Evolutionary conservation across 92 coral and sea anemone genomes (phyloP), one percentile per base, ranked within the genome.

Genomic region (Epizoanthus stellaris): DNA sequence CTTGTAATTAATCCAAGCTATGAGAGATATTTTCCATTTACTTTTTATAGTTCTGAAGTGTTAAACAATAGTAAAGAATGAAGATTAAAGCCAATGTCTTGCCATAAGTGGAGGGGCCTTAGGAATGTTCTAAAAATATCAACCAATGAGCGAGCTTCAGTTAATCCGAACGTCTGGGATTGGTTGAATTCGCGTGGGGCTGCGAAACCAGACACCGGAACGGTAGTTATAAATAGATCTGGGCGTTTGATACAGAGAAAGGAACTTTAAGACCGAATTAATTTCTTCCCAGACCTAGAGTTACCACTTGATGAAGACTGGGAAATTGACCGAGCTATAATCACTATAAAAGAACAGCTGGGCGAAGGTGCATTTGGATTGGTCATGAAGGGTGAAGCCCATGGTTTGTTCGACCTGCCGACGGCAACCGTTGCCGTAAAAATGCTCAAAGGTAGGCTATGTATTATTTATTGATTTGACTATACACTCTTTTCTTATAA

Each of bases 331-430:
- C 89, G 98, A 80, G 80, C 91, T 84, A 92, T 89, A 67, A 89
- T 97, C 30, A 86, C 94, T 3, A 84, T 97, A 74, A 92, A 91
- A 58, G 98, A 95, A 42, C 98, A 90, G 82, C 92, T 97, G 30
- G 99, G 99, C 4, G 99, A 97, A 81, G 99, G 99, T 13, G 99
- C 99, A 2, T 97, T 97, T 70, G 99, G 99, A 17, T 65, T 97
- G 82, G 99, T 97, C 7, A 95, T 97, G 98, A 95, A 95, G 76
- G 99, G 92, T 7, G 99, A 94, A 57, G 95, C 99, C n/a, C 87
- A 88, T 17, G 99, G 94, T 16, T 21, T 97, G 73, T 91, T 89
- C 4, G 94, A 93, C 68, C 87, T 91, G 71, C 76, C 76, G 6
- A 88, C 84, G 62, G 82, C 86, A 11, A 85, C 93, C 10, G 99